Percentiles rank a stretch among this genome's conserved stretches.
phyloP scores from a whole-genome alignment of 1,140 invertebrate genomes.

The Vanessa atalanta region DNA sequence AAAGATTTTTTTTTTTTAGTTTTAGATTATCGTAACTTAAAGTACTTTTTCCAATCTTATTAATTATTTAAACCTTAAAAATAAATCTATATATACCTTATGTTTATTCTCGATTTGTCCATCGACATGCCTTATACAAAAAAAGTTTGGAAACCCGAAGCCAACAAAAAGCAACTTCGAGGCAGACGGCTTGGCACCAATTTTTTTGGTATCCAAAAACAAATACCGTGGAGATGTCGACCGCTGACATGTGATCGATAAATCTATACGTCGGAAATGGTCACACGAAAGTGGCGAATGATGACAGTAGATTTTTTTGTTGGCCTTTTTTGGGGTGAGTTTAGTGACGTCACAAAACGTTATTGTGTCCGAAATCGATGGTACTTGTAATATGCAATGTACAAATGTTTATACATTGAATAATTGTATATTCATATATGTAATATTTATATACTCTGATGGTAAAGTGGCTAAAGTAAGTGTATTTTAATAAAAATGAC shows the following conservation, averaged over 20 bases:
- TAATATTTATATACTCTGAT: too few species aligned
- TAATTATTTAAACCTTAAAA: too few species aligned
- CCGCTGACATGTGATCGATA: constrained; percentile 56
- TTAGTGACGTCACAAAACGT: not conserved
- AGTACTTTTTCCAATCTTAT: too few species aligned
- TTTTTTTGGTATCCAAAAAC: constrained; percentile 57
- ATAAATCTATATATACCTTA: not conserved
- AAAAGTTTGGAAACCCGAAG: constrained; percentile 31
- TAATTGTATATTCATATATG: too few species aligned
- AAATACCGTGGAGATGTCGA: constrained; percentile 43
- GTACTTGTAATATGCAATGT: not conserved
- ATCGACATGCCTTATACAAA: not conserved
- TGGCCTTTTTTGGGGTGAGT: not conserved
- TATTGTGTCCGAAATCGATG: not conserved
- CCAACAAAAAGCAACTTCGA: constrained; percentile 40
- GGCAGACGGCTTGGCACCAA: constrained; percentile 69
- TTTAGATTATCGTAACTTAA: too few species aligned
- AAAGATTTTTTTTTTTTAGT: too few species aligned
- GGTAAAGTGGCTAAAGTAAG: too few species aligned
- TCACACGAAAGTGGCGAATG: constrained; percentile 42
- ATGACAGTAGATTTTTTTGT: constrained; percentile 22
- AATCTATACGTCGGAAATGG: constrained; percentile 64
- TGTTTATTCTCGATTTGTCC: not conserved
- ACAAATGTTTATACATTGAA: too few species aligned
- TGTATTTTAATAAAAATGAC: too few species aligned